Evolutionary conservation across 2,888 invertebrate genomes (phyloP).

Genomic region (Scaptodrosophila latifasciaeformis): DNA sequence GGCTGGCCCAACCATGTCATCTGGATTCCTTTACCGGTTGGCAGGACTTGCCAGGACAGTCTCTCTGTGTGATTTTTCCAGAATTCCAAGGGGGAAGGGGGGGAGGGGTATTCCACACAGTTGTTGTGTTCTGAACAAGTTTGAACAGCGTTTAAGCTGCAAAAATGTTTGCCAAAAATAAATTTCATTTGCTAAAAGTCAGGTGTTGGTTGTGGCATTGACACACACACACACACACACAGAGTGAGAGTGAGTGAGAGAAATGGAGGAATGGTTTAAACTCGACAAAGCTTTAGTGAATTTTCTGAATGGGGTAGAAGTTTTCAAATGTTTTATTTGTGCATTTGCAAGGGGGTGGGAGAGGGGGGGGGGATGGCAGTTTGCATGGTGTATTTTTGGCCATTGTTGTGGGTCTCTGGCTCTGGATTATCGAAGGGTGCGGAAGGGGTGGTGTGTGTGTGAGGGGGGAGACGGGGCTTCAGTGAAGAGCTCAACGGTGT

Average conservation of each 20-base stretch:
- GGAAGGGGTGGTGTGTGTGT: not conserved
- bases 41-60: no score
- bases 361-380: no score
- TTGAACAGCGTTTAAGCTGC: constrained; percentile 38
- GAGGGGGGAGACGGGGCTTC: not conserved
- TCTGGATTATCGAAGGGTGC: not conserved
- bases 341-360: no score
- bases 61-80: no score
- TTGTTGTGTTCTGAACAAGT: constrained; percentile 30
- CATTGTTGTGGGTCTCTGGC: not conserved
- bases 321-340: no score
- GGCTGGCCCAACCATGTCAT: no score
- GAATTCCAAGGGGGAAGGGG: not conserved
- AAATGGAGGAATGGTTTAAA: no score
- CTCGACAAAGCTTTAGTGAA: no score
- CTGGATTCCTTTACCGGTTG: no score
- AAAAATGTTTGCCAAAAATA: constrained; percentile 47
- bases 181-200: constrained; percentile 49
- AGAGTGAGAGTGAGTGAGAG: not conserved
- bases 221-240: constrained; percentile 1
- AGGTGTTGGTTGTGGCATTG: constrained; percentile 33
- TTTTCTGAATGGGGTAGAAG: no score
- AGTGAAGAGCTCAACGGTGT: not conserved
- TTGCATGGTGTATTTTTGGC: no score
- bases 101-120: constrained; percentile 6